phyloP scores from a whole-genome alignment of 2,888 invertebrate species.

The Trisateles emortualis region DNA sequence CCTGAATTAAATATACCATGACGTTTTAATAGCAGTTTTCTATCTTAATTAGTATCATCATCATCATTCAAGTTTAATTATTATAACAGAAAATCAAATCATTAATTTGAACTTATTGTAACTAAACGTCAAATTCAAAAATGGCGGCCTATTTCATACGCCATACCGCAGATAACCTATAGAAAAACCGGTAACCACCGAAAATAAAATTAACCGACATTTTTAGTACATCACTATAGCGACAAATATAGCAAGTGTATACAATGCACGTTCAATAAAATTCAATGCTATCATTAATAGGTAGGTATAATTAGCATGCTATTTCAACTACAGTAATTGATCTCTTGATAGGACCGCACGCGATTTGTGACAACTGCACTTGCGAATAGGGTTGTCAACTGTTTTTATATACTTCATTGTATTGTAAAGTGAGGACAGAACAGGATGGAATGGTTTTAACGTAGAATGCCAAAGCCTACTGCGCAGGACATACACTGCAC shows the following conservation, averaged over 20 bases:
- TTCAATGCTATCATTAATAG: slow-evolving; percentile 22
- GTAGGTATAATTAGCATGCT: slow-evolving; percentile 28
- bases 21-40: too few relatives aligned
- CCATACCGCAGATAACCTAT: neutral
- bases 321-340: slow-evolving; percentile 20
- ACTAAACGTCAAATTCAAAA: too few relatives aligned
- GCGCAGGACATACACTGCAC: too few relatives aligned
- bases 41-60: too few relatives aligned
- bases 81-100: too few relatives aligned
- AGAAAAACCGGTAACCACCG: slow-evolving; percentile 27
- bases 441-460: too few relatives aligned
- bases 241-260: slow-evolving; percentile 29
- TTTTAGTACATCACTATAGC: slow-evolving; percentile 24
- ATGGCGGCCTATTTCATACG: too few relatives aligned
- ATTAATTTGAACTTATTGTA: too few relatives aligned
- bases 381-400: neutral
- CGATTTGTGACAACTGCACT: slow-evolving; percentile 5
- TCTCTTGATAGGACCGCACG: slow-evolving; percentile 8
- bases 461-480: too few relatives aligned
- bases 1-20: too few relatives aligned
- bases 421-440: too few relatives aligned
- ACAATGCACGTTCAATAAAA: slow-evolving; percentile 14
- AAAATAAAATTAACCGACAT: slow-evolving; percentile 23
- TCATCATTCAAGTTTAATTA: too few relatives aligned
- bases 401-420: neutral